A percentile compares a stretch with the other conserved stretches of the same genome.
These are phyloP conservation scores for Nettapus auritus DNA, from an alignment of 2,113 vertebrate species.

Conservation along the genomic window DNA sequence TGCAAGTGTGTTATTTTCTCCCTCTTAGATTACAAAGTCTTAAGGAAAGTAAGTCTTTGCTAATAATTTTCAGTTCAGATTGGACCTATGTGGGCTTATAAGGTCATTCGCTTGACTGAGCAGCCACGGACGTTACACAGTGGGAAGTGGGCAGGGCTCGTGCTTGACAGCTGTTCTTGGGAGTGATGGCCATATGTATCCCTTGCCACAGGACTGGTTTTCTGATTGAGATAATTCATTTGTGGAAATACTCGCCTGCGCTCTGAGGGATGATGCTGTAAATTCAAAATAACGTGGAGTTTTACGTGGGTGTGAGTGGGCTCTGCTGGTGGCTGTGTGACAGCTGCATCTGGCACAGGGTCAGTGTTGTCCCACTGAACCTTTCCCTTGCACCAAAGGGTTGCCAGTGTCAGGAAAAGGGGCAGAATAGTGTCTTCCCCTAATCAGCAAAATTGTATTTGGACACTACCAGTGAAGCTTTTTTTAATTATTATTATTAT, in stretches of 20 bases:
- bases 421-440: not conserved
- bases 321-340: conserved; percentile 12
- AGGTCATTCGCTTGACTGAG: conserved; percentile 67
- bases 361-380: not conserved
- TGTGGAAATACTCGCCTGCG: conserved; percentile 25
- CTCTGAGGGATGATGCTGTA: conserved; percentile 49
- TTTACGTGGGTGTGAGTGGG: not conserved
- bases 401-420: not conserved
- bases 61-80: conserved; percentile 33
- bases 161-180: conserved; percentile 69
- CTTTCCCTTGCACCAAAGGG: not conserved
- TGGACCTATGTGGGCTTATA: conserved; percentile 41
- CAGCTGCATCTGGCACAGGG: conserved; percentile 11
- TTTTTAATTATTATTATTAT: not conserved
- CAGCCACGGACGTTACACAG: conserved; percentile 33
- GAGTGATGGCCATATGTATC: conserved; percentile 67
- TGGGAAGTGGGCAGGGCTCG: conserved; percentile 64
- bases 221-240: conserved; percentile 67
- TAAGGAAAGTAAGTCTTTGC: conserved; percentile 33
- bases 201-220: conserved; percentile 63
- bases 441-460: not conserved
- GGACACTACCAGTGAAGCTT: not conserved
- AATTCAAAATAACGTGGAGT: conserved; percentile 9
- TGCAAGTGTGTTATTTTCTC: conserved; percentile 20
- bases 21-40: not conserved